A percentile compares a stretch with the other conserved stretches of the same genome.
Evolutionary conservation across 2,888 invertebrate genomes (phyloP).

Genomic region (Lasius platythorax): DNA sequence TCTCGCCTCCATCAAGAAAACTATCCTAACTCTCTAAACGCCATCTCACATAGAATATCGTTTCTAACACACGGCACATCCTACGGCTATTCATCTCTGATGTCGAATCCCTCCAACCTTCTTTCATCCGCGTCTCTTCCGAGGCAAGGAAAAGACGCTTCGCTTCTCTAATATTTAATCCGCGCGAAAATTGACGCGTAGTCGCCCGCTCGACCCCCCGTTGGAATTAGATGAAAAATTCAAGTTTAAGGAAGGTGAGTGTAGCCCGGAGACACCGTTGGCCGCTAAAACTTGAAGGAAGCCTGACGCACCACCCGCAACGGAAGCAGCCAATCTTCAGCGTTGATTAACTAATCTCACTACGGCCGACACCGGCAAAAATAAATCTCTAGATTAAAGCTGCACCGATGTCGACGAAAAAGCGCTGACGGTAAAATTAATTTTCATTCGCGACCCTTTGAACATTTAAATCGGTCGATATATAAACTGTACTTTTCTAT

Average conservation of each 20-base stretch:
- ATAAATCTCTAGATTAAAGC: slow-evolving; percentile 52
- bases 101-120: slow-evolving; percentile 17
- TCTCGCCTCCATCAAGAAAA: slow-evolving; percentile 48
- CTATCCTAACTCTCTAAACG: slow-evolving; percentile 69
- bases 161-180: slow-evolving; percentile 78
- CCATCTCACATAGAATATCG: slow-evolving; percentile 67
- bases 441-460: slow-evolving; percentile 3
- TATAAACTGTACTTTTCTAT: neutral
- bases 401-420: slow-evolving; percentile 28
- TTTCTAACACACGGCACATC: slow-evolving; percentile 47
- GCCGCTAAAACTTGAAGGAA: slow-evolving; percentile 46
- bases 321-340: slow-evolving; percentile 58
- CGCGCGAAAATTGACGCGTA: slow-evolving; percentile 77
- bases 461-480: slow-evolving; percentile 20
- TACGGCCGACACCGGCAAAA: slow-evolving; percentile 50
- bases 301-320: slow-evolving; percentile 33
- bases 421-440: slow-evolving; percentile 7
- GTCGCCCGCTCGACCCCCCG: slow-evolving; percentile 44
- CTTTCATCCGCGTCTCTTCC: slow-evolving; percentile 38
- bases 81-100: slow-evolving; percentile 59
- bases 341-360: slow-evolving; percentile 62
- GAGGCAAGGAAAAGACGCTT: slow-evolving; percentile 37
- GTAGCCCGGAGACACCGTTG: slow-evolving; percentile 39
- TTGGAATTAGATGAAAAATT: slow-evolving; percentile 74
- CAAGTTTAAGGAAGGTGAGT: slow-evolving; percentile 58